Conservation (phyloP, 35 echinoderm and acorn worm genomes). For the Stichopus chloronotus region DNA sequence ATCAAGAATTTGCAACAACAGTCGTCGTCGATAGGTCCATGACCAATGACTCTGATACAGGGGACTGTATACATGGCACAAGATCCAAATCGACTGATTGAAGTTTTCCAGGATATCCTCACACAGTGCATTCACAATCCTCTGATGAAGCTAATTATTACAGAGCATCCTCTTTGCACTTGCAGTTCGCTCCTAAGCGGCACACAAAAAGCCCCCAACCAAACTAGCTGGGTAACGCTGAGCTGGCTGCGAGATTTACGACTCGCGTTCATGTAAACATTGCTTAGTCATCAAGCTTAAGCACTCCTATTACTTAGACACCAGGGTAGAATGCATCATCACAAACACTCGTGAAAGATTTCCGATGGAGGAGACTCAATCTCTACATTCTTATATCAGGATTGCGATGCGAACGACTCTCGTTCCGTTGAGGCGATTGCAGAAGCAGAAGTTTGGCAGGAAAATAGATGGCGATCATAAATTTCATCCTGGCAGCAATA, state of each 20-base stretch:
- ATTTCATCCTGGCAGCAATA: not conserved
- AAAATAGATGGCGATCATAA: not conserved
- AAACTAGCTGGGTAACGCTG: not conserved
- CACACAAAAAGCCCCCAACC: not conserved
- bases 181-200: not conserved
- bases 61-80: too few relatives aligned
- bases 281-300: slow-evolving; percentile 34
- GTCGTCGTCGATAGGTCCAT: too few relatives aligned
- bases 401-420: not conserved
- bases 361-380: not conserved
- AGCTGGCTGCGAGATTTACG: slow-evolving; percentile 1
- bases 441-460: not conserved
- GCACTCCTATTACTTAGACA: slow-evolving; percentile 16
- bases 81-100: too few relatives aligned
- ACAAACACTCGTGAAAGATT: not conserved
- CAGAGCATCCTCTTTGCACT: not conserved
- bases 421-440: not conserved
- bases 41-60: too few relatives aligned
- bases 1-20: too few relatives aligned
- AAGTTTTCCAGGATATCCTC: too few relatives aligned
- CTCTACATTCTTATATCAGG: not conserved
- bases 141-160: too few relatives aligned
- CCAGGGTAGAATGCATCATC: not conserved
- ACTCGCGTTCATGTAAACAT: slow-evolving; percentile 30
- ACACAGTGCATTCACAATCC: too few relatives aligned